These are phyloP conservation scores for Leptoclinus maculatus DNA, from an alignment of 2,797 vertebrate species.

Conservation along the genomic window DNA sequence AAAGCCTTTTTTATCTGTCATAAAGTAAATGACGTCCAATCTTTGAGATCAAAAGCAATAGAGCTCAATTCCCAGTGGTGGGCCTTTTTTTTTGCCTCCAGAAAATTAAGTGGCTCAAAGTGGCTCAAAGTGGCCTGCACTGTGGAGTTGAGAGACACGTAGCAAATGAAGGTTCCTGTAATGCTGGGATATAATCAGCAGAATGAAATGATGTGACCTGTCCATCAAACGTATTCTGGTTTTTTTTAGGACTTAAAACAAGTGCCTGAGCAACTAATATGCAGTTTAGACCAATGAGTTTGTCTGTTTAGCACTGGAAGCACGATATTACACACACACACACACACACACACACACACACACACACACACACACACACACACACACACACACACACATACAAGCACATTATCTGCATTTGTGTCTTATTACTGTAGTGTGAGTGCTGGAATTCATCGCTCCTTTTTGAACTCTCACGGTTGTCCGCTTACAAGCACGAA, in stretches of 20 bases:
- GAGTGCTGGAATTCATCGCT: slow-evolving; percentile 21
- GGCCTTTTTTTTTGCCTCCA: slow-evolving; percentile 21
- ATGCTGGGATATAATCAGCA: slow-evolving; percentile 24
- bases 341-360: slow-evolving; percentile 14
- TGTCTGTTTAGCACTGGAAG: slow-evolving; percentile 61
- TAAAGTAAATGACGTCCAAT: slow-evolving; percentile 23
- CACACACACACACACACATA: slow-evolving; percentile 21
- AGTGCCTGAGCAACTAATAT: slow-evolving; percentile 83
- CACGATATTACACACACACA: slow-evolving; percentile 24
- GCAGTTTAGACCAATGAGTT: slow-evolving; percentile 71
- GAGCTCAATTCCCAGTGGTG: slow-evolving; percentile 22
- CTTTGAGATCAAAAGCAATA: slow-evolving; percentile 72
- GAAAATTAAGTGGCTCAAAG: slow-evolving; percentile 14
- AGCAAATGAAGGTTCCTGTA: slow-evolving; percentile 21
- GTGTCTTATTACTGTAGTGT: slow-evolving; percentile 51
- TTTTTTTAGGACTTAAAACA: slow-evolving; percentile 61
- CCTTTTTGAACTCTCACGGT: slow-evolving; percentile 10
- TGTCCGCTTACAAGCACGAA: slow-evolving; percentile 38
- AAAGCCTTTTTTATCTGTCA: slow-evolving; percentile 38
- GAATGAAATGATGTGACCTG: slow-evolving; percentile 28
- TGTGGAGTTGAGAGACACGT: background rate
- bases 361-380: slow-evolving; percentile 6
- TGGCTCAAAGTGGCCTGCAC: slow-evolving; percentile 29
- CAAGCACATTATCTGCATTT: slow-evolving; percentile 27
- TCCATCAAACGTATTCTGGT: slow-evolving; percentile 4